phyloP scores from a whole-genome alignment of 1,140 invertebrate genomes.

The Drosophila murphyi region DNA sequence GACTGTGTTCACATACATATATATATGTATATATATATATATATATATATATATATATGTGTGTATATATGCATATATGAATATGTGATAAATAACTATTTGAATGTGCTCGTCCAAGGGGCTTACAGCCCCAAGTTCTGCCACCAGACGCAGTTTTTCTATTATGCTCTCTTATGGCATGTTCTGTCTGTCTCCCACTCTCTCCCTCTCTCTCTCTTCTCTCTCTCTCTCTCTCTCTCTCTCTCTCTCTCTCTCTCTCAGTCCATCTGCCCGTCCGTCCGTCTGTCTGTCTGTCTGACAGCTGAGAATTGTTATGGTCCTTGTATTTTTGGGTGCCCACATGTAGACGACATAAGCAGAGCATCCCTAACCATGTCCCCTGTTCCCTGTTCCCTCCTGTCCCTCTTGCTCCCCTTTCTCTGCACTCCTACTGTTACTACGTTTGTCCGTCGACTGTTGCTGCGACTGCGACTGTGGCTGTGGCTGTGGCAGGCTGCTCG shows the following conservation, averaged over 20 bases:
- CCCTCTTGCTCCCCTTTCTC: background rate
- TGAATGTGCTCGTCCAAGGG: slow-evolving; percentile 29
- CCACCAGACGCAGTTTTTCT: slow-evolving; percentile 62
- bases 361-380: background rate
- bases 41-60: slow-evolving; percentile 1
- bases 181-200: slow-evolving; percentile 21
- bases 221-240: no score
- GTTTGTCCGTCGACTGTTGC: background rate
- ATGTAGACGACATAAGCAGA: slow-evolving; percentile 15
- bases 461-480: background rate
- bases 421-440: no score
- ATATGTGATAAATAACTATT: slow-evolving; percentile 24
- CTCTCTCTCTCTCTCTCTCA: background rate
- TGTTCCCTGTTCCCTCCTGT: background rate
- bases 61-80: background rate
- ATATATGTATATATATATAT: background rate
- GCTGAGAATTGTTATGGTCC: slow-evolving; percentile 36
- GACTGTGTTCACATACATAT: slow-evolving; percentile 2
- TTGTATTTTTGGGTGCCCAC: slow-evolving; percentile 44
- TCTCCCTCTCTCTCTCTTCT: no score
- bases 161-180: slow-evolving; percentile 74
- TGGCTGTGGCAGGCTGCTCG: slow-evolving; percentile 6
- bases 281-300: slow-evolving; percentile 7
- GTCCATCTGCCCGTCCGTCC: background rate
- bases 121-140: slow-evolving; percentile 31